phyloP scores from a whole-genome alignment of 1,140 invertebrate species.

The Drosophila baimaii region DNA sequence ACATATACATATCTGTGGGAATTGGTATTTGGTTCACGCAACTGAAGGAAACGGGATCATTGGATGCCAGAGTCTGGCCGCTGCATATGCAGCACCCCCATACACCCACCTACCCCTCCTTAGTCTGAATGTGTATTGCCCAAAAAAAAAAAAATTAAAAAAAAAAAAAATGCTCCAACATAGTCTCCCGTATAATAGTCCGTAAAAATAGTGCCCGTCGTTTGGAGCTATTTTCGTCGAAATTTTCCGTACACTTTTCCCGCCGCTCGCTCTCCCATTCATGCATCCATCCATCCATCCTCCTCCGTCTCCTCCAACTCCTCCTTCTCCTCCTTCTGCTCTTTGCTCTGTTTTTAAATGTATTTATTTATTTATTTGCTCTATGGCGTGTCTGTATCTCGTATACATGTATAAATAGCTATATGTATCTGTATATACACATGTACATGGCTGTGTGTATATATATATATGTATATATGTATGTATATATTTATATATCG shows the following conservation, averaged over 20 bases:
- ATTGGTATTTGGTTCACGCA: conserved; percentile 50
- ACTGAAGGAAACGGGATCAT: conserved; percentile 51
- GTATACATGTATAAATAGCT: conserved; percentile 30
- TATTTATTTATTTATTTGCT: conserved; percentile 77
- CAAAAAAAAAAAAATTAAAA: conserved; percentile 12
- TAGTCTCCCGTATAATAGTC: conserved; percentile 57
- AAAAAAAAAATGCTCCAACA: conserved; percentile 60
- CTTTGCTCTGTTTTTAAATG: conserved; percentile 57
- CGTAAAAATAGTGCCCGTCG: conserved; percentile 78
- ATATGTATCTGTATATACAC: conserved; percentile 29
- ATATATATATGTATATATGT: conserved; percentile 1
- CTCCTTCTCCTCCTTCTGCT: conserved; percentile 7
- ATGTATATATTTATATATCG: conserved; percentile 7
- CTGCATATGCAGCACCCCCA: conserved; percentile 36
- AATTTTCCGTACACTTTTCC: conserved; percentile 78
- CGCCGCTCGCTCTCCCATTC: conserved; percentile 75
- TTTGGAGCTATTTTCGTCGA: conserved; percentile 75
- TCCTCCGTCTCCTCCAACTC: background rate
- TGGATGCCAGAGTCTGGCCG: conserved; percentile 32
- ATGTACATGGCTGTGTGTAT: conserved; percentile 2
- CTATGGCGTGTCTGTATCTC: conserved; percentile 44
- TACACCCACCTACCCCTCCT: background rate
- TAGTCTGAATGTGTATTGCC: conserved; percentile 38
- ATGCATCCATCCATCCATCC: conserved; percentile 43
- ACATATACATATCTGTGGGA: conserved; percentile 24